Base-by-base conservation (phyloP, 2,888 invertebrate species). In the Drosophila pseudotakahashii region DNA sequence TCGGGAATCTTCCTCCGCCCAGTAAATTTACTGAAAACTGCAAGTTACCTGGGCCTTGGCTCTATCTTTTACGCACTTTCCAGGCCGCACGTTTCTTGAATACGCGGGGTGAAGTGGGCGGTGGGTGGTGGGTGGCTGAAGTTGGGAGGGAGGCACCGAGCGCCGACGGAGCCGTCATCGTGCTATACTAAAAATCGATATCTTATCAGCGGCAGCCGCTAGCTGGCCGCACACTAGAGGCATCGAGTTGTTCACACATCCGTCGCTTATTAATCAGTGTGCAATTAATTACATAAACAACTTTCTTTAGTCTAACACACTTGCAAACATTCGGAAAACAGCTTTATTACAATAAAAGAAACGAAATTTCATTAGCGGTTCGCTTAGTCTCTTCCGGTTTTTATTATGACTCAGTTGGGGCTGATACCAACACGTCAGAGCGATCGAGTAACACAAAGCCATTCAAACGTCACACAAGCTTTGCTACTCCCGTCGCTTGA, bases 171-270 rank as follows among this genome's bases (percentile, higher is more conserved):
- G 50, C 48, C 36, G 39, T 45, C 45, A 51, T 39, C 19, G 45
- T 26, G 26, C 34, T 57, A 30, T 23, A 77, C 47, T 68, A 54
- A 69, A 78, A 81, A 85, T 81, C 85, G 68, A 81, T 81, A 81
- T 75, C 81, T 86, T 81, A 81, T 81, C 81, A 86, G 78, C 13
- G 13, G 26, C 26, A 37, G 16, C 32, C 47, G 47, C 16, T 30
- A 30, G 45, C 26, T 30, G 10, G 30, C 14, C 32, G 14, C 37
- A 19, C 30, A 44, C 14, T 11, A 11, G n/a, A 30, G 26, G 11
- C 13, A 36, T 16, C 44, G 16, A 36, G 37, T 19, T 32, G 23
- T 19, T 14, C 23, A 41, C 13, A 26, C 57, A 34, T 34, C 14
- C 23, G 32, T n/a, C 34, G 19, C 13, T 42, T 32, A 16, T 13